Percentiles rank a stretch among this genome's conserved stretches.
phyloP scores from a whole-genome alignment of 2,797 vertebrate genomes.

The Neosilurus hyrtlii region DNA sequence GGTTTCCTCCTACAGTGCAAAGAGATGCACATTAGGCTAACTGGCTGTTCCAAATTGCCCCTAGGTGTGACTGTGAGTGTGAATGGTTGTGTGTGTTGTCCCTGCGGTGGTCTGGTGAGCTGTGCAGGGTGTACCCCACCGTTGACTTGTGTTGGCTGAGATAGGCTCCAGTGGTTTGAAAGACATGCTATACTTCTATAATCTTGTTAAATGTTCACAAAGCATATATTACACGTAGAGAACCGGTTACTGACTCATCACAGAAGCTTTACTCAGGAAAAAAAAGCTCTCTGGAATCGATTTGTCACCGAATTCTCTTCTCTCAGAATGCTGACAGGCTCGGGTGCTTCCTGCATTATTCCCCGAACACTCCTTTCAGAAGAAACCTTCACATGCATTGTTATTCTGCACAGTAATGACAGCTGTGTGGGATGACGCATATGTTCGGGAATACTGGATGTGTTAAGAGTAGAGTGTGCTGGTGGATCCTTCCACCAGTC shows the following conservation, averaged over 20 bases:
- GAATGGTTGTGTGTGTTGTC: too few species aligned
- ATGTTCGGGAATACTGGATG: neutral
- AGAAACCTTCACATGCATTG: neutral
- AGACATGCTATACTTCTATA: constrained; percentile 34
- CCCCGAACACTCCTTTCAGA: neutral
- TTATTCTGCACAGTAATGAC: neutral
- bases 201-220: constrained; percentile 20
- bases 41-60: too few species aligned
- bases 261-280: constrained; percentile 41
- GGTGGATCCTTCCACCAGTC: neutral
- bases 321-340: neutral
- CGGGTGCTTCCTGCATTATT: neutral
- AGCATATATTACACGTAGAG: constrained; percentile 69
- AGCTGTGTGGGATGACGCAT: neutral
- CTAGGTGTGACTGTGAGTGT: too few species aligned
- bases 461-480: neutral
- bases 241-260: constrained; percentile 61
- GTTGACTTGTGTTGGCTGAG: too few species aligned
- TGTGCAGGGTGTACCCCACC: too few species aligned
- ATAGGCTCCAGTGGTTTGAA: too few species aligned
- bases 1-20: too few species aligned
- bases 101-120: too few species aligned
- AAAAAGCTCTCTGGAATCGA: neutral
- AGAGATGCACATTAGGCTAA: too few species aligned
- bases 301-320: neutral